Evolutionary conservation across 2,113 vertebrate species (phyloP).

Genomic region (Oxyura jamaicensis): DNA sequence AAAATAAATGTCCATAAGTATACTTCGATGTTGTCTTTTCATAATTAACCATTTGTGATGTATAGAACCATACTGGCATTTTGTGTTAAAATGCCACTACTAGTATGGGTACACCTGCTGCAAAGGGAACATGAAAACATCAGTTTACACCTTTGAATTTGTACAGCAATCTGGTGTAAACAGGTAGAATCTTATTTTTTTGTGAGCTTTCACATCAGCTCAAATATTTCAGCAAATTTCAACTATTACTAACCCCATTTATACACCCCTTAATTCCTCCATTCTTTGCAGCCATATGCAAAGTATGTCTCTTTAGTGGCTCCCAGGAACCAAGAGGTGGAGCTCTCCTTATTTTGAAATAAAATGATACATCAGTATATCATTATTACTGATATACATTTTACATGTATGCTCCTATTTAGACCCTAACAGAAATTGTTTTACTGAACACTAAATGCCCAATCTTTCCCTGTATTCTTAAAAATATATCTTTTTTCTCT

Average conservation of each 20-base stretch:
- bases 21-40: constrained; percentile 81
- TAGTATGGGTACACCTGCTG: constrained; percentile 82
- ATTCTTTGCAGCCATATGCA: not conserved
- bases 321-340: constrained; percentile 33
- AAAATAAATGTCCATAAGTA: constrained; percentile 81
- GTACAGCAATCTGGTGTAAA: constrained; percentile 74
- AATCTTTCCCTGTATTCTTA: constrained; percentile 33
- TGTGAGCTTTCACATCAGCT: not conserved
- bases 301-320: constrained; percentile 1
- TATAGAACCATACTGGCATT: constrained; percentile 84
- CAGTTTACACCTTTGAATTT: constrained; percentile 76
- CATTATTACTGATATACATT: constrained; percentile 62
- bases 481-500: constrained; percentile 63
- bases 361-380: constrained; percentile 5
- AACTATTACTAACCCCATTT: not conserved
- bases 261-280: constrained; percentile 20
- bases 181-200: constrained; percentile 43
- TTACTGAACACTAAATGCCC: not conserved
- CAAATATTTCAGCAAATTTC: constrained; percentile 41
- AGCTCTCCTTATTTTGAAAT: constrained; percentile 23
- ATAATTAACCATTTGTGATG: constrained; percentile 82
- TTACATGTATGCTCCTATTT: constrained; percentile 54
- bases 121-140: constrained; percentile 68
- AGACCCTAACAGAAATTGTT: constrained; percentile 31
- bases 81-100: constrained; percentile 80